Base-by-base conservation (phyloP, 2,888 invertebrate genomes). In the Chesias legatella region DNA sequence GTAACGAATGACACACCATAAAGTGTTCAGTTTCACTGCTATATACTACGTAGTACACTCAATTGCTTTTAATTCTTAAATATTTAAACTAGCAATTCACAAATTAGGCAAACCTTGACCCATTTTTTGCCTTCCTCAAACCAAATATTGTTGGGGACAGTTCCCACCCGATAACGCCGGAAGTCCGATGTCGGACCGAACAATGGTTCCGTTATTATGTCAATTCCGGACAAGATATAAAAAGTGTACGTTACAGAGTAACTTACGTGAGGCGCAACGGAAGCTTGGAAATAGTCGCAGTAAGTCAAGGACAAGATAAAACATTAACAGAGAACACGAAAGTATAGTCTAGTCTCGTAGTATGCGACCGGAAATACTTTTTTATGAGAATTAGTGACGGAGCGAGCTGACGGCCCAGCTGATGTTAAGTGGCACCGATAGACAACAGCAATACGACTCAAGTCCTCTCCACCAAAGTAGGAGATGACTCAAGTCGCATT, bases 141-240 rank as follows among this genome's bases (percentile, higher is more conserved):
- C 60, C 45, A 40, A 51, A 51, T 36, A 48, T 53, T 60, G 70
- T 53, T 55, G 53, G 60, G 61, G 63, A 64, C 64, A 62, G 69
- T 79, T 76, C 79, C 76, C 79, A 78, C 54, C 63, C 73, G 78
- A 77, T 79, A 76, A 73, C 67, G 59, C 63, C 82, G 83, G 81
- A 81, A 80, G 70, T 57, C 13, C 13, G 13, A 17, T 5, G 13
- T 17, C 5, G 13, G 2, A 70, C 69, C 60, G 71, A 68, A 83
- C 82, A 85, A 80, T 69, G 74, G 64, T 72, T 71, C 78, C 79
- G 79, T 86, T 85, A 75, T 79, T 67, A 65, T 67, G 66, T 67
- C 66, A 66, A 66, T 62, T 68, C 69, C 61, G 65, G 66, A 64
- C 53, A 52, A 39, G 46, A 60, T 54, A 56, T 48, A 61, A 65